Conservation (phyloP, 2,888 invertebrate genomes). For the Leptopterna dolabrata region DNA sequence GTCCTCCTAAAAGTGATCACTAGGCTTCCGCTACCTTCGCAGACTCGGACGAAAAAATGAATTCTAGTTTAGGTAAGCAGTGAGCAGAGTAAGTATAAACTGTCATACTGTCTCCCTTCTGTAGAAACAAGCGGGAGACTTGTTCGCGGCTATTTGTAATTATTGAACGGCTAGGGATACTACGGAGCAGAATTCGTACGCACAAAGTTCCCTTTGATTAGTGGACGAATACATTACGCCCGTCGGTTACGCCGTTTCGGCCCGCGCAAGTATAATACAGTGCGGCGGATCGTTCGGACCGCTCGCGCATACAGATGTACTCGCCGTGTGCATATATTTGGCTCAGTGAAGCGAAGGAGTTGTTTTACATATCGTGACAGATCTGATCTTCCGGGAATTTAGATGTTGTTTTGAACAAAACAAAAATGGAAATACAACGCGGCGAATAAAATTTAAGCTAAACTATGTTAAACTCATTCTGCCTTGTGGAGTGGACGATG, state of each 20-base stretch:
- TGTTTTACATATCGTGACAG: neutral
- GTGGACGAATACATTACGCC: neutral
- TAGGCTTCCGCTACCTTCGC: no score
- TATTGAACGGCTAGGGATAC: neutral
- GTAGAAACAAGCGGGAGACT: no score
- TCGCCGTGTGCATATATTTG: conserved; percentile 4
- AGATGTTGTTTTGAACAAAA: neutral
- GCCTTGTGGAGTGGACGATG: no score
- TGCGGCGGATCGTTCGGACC: neutral
- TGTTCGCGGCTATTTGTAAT: neutral
- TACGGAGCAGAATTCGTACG: neutral
- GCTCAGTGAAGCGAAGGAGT: neutral
- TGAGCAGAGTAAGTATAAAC: no score
- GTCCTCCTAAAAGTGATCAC: no score
- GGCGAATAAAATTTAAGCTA: neutral
- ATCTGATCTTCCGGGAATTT: neutral
- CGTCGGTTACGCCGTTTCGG: neutral
- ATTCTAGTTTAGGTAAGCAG: no score
- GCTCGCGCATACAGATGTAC: neutral
- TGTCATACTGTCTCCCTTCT: no score
- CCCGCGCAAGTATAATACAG: neutral
- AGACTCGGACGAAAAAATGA: no score
- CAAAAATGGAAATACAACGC: neutral
- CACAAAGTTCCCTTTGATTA: conserved; percentile 15
- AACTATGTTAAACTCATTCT: no score